Conservation (phyloP, 2,113 vertebrate species). For the Parotia lawesii region DNA sequence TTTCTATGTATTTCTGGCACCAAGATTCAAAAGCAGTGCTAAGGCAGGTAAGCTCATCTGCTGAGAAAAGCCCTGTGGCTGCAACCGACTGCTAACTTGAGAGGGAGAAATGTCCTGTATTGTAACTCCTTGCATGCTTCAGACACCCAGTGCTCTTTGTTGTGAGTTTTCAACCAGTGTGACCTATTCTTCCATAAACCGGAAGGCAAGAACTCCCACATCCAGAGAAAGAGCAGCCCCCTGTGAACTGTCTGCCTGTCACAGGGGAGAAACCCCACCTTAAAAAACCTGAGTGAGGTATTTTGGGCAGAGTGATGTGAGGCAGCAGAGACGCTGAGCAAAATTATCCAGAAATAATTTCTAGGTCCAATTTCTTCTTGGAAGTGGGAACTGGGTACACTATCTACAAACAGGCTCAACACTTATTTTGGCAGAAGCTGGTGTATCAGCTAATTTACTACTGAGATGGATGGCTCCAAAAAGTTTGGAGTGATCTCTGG, state of each 20-base stretch:
- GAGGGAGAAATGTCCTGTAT: background rate
- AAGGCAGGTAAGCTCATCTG: slow-evolving; percentile 74
- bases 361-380: background rate
- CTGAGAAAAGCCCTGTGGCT: slow-evolving; percentile 71
- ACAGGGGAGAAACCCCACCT: background rate
- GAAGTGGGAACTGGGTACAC: background rate
- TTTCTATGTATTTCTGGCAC: slow-evolving; percentile 84
- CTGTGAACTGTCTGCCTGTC: background rate
- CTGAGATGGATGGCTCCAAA: background rate
- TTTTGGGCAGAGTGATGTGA: background rate
- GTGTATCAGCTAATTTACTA: background rate
- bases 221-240: background rate
- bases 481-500: background rate
- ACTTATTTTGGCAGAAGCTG: background rate
- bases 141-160: background rate
- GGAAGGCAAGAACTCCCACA: background rate
- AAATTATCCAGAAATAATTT: background rate
- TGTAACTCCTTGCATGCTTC: background rate
- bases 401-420: background rate
- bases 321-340: background rate
- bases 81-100: slow-evolving; percentile 66
- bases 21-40: slow-evolving; percentile 66
- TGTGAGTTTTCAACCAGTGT: background rate
- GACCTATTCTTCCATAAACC: background rate
- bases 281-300: background rate